phyloP scores from a whole-genome alignment of 2,888 invertebrate species.

The Euzophera pinguis region DNA sequence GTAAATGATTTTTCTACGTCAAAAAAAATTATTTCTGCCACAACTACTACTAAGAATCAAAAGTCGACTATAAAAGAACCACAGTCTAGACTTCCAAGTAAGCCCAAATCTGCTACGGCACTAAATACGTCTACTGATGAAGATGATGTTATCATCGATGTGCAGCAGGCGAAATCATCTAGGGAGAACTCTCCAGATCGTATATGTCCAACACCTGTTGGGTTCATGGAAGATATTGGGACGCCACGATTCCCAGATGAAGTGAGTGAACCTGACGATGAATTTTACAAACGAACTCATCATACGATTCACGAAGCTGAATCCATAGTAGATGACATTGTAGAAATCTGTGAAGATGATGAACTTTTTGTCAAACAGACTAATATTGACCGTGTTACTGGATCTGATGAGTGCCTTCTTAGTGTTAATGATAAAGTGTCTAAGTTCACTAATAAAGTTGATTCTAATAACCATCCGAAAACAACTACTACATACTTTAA shows the following conservation, averaged over 20 bases:
- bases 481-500: slow-evolving; percentile 45
- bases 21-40: slow-evolving; percentile 34
- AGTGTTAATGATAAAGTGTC: slow-evolving; percentile 80
- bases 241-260: slow-evolving; percentile 86
- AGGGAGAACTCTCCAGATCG: slow-evolving; percentile 87
- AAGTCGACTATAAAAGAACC: slow-evolving; percentile 46
- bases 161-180: slow-evolving; percentile 86
- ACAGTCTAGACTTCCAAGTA: slow-evolving; percentile 53
- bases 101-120: slow-evolving; percentile 73
- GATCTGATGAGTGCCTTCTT: slow-evolving; percentile 72
- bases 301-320: slow-evolving; percentile 80
- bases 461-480: slow-evolving; percentile 48
- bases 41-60: slow-evolving; percentile 33
- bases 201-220: slow-evolving; percentile 83
- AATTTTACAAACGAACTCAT: slow-evolving; percentile 56
- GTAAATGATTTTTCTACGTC: slow-evolving; percentile 54
- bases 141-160: slow-evolving; percentile 83
- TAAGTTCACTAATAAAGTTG: slow-evolving; percentile 66
- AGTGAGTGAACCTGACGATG: slow-evolving; percentile 87
- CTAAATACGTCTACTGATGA: slow-evolving; percentile 76
- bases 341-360: slow-evolving; percentile 77
- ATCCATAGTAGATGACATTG: slow-evolving; percentile 79
- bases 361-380: slow-evolving; percentile 61
- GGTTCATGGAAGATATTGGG: slow-evolving; percentile 78
- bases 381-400: slow-evolving; percentile 50